phyloP scores from a whole-genome alignment of 1,140 invertebrate species.

The Myzus persicae region DNA sequence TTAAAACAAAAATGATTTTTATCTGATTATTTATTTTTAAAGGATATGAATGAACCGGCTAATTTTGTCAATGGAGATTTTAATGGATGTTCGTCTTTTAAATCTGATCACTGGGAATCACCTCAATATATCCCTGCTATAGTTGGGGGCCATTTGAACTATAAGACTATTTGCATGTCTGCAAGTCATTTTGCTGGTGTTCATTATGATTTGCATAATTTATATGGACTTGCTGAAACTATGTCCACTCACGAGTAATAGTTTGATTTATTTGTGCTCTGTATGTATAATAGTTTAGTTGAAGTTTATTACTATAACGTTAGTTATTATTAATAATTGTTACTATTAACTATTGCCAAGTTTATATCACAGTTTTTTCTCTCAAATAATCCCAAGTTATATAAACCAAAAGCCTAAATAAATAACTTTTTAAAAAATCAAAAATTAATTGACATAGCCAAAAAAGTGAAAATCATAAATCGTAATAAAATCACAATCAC shows the following conservation, averaged over 20 bases:
- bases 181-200: conserved; percentile 73
- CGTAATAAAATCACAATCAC: too few relatives aligned
- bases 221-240: conserved; percentile 81
- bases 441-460: too few relatives aligned
- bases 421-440: too few relatives aligned
- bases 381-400: neutral
- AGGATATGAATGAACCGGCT: conserved; percentile 88
- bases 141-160: conserved; percentile 69
- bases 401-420: too few relatives aligned
- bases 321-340: too few relatives aligned
- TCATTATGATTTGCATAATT: conserved; percentile 84
- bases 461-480: too few relatives aligned
- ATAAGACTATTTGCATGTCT: conserved; percentile 85
- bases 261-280: neutral
- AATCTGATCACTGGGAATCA: conserved; percentile 71
- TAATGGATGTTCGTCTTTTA: conserved; percentile 66
- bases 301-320: neutral
- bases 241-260: conserved; percentile 78
- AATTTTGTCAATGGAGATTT: conserved; percentile 64
- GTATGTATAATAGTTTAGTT: neutral
- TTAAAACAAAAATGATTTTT: neutral
- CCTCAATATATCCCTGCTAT: conserved; percentile 75
- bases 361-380: neutral
- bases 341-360: neutral
- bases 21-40: conserved; percentile 54